Conservation (phyloP, 2,113 vertebrate genomes). For the Thalassarche chlororhynchos region DNA sequence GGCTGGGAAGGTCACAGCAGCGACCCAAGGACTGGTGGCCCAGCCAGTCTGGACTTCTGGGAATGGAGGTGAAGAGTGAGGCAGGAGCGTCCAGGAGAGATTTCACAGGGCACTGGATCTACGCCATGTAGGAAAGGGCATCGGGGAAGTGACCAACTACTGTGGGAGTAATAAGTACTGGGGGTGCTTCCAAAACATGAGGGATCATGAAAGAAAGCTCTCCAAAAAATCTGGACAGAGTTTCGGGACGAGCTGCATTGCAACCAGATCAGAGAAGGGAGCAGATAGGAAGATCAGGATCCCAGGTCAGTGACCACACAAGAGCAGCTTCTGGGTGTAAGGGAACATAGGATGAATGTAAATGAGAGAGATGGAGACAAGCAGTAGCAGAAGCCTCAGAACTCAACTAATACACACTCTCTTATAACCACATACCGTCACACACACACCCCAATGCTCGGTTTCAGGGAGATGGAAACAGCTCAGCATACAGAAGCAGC, state of each 20-base stretch:
- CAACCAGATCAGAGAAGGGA: not conserved
- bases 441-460: accelerated
- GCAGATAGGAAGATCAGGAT: not conserved
- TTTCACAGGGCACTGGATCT: not conserved
- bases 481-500: not conserved
- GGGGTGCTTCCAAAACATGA: not conserved
- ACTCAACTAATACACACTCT: not conserved
- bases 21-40: accelerated
- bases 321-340: not conserved
- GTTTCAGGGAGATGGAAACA: not conserved
- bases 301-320: not conserved
- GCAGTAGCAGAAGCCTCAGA: not conserved
- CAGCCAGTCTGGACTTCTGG: not conserved
- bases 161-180: not conserved
- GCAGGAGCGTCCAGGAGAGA: not conserved
- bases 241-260: not conserved
- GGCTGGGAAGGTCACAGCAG: not conserved
- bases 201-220: not conserved
- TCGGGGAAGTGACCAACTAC: not conserved
- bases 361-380: not conserved
- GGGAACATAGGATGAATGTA: accelerated
- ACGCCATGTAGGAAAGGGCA: not conserved
- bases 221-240: not conserved
- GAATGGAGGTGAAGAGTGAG: not conserved
- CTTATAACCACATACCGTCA: not conserved